Base-by-base conservation (phyloP, 2,113 vertebrate genomes). In the Lethenteron reissneri region DNA sequence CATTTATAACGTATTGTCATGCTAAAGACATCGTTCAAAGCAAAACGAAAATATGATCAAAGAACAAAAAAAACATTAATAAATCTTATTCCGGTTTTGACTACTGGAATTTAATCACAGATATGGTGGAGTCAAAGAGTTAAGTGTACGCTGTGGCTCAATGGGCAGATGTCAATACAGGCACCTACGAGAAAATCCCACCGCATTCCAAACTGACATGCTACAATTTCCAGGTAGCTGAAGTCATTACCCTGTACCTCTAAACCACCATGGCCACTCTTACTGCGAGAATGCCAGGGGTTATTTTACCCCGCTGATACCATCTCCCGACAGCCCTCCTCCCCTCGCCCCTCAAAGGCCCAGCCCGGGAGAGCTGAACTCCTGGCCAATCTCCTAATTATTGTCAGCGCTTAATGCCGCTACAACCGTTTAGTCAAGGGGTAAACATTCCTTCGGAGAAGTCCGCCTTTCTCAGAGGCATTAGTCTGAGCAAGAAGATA, bases 211-310 rank as follows among this genome's bases (percentile, higher is more conserved):
- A 25, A 25, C 64, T 68, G 64, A 68, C 64, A 68, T 17, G 64
- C 64, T 68, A 68, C 64, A 68, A 68, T 68, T 68, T 68, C 64
- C 64, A 68, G 64, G 64, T 68, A 68, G 64, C 64, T 68, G 25
- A 68, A 68, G 64, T 68, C 64, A 68, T 68, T 68, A 68, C 64
- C 64, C n/a, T 25, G 64, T 68, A 41, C 64, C 64, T 68, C 64
- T 68, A 68, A 68, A 41, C n/a, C 64, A 68, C 64, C 64, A n/a
- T 17, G 64, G 64, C 64, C n/a, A 25, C 64, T 68, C 64, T 68
- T 25, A 68, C n/a, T 68, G 64, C n/a, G 25, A 68, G 64, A 68
- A 68, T 68, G n/a, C 64, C 64, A 68, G 64, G 25, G 64, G n/a
- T 68, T 68, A 10, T 25, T 25, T n/a, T 68, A n/a, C n/a, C 64